Evolutionary conservation across 2,797 vertebrate genomes (phyloP).

Genomic region (Fundulus diaphanus): DNA sequence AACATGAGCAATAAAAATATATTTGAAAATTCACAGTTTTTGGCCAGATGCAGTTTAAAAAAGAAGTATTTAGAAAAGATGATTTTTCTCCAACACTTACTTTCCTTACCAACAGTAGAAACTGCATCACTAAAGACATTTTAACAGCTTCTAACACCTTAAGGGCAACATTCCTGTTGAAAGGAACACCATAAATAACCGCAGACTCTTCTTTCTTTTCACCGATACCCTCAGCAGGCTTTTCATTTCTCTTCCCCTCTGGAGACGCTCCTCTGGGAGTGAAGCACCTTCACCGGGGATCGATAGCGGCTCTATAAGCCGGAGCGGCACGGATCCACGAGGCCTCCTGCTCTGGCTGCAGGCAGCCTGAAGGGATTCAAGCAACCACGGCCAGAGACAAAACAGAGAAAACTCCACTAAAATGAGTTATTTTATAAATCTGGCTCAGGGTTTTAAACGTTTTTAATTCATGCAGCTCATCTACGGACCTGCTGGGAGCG

Average conservation of each 20-base stretch:
- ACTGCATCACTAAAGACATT: neutral
- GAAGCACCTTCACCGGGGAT: neutral
- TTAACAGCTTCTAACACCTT: neutral
- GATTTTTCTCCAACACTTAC: too few species aligned
- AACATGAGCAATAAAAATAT: neutral
- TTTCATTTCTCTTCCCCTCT: neutral
- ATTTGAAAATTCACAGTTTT: neutral
- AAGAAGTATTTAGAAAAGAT: neutral
- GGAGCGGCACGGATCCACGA: slow-evolving; percentile 17
- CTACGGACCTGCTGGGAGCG: neutral
- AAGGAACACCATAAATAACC: neutral
- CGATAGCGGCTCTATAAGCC: slow-evolving; percentile 18
- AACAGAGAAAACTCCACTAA: neutral
- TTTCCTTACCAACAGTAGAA: neutral
- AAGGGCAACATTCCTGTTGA: too few species aligned
- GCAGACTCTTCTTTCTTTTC: neutral
- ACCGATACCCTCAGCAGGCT: neutral
- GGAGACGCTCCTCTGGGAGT: slow-evolving; percentile 11
- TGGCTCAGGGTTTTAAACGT: too few species aligned
- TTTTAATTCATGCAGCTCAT: neutral
- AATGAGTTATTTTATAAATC: too few species aligned
- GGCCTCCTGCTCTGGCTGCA: neutral
- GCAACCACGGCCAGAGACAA: neutral
- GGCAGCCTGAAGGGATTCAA: neutral
- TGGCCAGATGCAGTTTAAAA: neutral